Percentiles rank a stretch among this genome's conserved stretches.
Conservation (phyloP, 1,140 invertebrate species). For the Drosophila teissieri region DNA sequence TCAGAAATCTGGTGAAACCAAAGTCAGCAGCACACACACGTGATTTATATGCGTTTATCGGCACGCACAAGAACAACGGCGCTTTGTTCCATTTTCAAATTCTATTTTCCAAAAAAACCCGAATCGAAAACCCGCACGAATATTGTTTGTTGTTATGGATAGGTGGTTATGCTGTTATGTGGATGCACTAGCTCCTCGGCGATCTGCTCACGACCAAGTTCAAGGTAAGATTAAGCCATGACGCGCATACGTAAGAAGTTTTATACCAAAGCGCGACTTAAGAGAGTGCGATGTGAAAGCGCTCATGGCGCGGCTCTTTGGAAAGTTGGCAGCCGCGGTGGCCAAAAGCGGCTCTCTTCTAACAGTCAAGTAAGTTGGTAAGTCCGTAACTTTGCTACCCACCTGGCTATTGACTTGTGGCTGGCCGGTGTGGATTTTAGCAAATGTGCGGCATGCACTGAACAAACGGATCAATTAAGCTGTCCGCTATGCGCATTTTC, state of each 20-base stretch:
- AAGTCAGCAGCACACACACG: slow-evolving; percentile 33
- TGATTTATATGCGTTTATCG: slow-evolving; percentile 68
- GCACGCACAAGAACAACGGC: slow-evolving; percentile 70
- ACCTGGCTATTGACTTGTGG: slow-evolving; percentile 9
- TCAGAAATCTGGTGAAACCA: slow-evolving; percentile 32
- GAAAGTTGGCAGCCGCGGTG: slow-evolving; percentile 55
- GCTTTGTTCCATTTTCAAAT: slow-evolving; percentile 68
- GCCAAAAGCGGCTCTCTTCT: slow-evolving; percentile 21
- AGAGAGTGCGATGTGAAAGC: slow-evolving; percentile 72
- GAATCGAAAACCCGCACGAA: slow-evolving; percentile 20
- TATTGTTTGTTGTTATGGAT: neutral
- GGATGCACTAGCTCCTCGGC: slow-evolving; percentile 33
- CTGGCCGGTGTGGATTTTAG: slow-evolving; percentile 31
- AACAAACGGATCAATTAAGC: slow-evolving; percentile 67
- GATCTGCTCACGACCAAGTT: slow-evolving; percentile 82
- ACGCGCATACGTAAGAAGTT: slow-evolving; percentile 84
- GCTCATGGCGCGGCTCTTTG: slow-evolving; percentile 54
- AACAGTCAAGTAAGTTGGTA: neutral
- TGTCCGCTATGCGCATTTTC: slow-evolving; percentile 58
- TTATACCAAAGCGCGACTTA: slow-evolving; percentile 72
- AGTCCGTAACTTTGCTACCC: neutral
- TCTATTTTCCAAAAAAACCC: slow-evolving; percentile 20
- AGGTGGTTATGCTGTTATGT: neutral
- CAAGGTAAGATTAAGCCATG: slow-evolving; percentile 84
- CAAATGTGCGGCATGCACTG: slow-evolving; percentile 47